A percentile compares a stretch with the other conserved stretches of the same genome.
Evolutionary conservation across 2,888 invertebrate genomes (phyloP).

Genomic region (Ophion slaviceki): DNA sequence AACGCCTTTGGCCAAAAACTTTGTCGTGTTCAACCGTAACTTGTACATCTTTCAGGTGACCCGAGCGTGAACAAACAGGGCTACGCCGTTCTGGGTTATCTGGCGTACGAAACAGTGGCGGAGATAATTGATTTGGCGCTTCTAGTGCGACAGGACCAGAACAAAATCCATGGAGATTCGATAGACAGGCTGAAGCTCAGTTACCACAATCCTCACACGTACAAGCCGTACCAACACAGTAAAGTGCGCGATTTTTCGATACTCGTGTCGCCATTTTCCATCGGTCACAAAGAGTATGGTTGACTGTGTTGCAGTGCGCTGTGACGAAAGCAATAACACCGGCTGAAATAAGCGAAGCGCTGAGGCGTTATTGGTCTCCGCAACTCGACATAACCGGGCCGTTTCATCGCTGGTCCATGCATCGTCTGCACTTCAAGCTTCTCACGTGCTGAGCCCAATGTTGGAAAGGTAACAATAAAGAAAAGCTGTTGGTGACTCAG

Average conservation of each 20-base stretch:
- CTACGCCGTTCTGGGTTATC: slow-evolving; percentile 91
- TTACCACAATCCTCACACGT: slow-evolving; percentile 86
- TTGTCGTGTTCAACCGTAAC: background rate
- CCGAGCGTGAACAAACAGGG: slow-evolving; percentile 87
- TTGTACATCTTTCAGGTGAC: slow-evolving; percentile 82
- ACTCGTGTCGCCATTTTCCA: background rate
- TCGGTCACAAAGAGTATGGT: slow-evolving; percentile 2
- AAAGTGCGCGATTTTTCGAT: slow-evolving; percentile 72
- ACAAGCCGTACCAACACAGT: slow-evolving; percentile 80
- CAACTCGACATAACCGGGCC: slow-evolving; percentile 84
- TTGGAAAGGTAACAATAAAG: slow-evolving; percentile 20
- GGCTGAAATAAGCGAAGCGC: slow-evolving; percentile 92
- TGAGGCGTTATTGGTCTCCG: slow-evolving; percentile 89
- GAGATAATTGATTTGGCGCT: slow-evolving; percentile 94
- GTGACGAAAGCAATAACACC: slow-evolving; percentile 90
- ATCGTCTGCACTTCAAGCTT: slow-evolving; percentile 78
- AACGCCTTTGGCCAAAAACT: background rate
- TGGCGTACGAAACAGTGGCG: slow-evolving; percentile 96
- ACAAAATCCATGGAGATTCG: slow-evolving; percentile 88
- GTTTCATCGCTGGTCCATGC: slow-evolving; percentile 79
- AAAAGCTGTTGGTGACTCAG: background rate
- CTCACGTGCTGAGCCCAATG: slow-evolving; percentile 74
- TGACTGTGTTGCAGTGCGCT: slow-evolving; percentile 72
- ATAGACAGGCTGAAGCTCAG: slow-evolving; percentile 87
- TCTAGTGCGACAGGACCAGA: slow-evolving; percentile 91